Conservation (phyloP, 1,140 invertebrate genomes). For the Gonioctena quinquepunctata region DNA sequence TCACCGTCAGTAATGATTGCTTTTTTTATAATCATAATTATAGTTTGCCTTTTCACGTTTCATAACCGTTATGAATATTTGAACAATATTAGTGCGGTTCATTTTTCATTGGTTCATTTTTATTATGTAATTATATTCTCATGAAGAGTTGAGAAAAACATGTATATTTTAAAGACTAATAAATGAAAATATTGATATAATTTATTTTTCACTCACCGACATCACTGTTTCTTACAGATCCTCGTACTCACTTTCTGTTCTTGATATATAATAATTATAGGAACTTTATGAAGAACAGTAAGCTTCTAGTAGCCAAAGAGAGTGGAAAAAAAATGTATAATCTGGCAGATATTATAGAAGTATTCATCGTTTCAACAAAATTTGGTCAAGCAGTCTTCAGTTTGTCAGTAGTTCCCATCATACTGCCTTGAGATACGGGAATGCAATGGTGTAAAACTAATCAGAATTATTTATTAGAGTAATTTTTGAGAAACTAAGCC, state of each 20-base stretch:
- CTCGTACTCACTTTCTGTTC: background rate
- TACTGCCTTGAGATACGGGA: no score
- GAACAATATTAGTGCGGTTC: background rate
- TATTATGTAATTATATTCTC: background rate
- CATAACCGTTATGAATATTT: background rate
- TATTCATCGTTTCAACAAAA: no score
- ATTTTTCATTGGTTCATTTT: background rate
- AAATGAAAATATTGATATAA: background rate
- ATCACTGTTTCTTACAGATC: background rate
- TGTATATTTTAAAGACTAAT: background rate
- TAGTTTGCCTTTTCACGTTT: background rate
- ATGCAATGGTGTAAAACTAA: no score
- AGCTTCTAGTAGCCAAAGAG: no score
- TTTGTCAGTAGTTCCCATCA: no score
- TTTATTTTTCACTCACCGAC: background rate
- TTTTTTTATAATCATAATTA: background rate
- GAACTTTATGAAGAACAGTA: no score
- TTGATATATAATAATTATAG: no score
- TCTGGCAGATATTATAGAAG: no score
- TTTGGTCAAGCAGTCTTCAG: no score
- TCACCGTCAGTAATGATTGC: conserved; percentile 46
- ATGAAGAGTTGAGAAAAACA: background rate
- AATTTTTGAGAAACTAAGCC: no score
- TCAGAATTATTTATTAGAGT: no score
- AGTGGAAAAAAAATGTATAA: no score